phyloP scores from a whole-genome alignment of 1,140 invertebrate species.

The Neodiprion virginianus region DNA sequence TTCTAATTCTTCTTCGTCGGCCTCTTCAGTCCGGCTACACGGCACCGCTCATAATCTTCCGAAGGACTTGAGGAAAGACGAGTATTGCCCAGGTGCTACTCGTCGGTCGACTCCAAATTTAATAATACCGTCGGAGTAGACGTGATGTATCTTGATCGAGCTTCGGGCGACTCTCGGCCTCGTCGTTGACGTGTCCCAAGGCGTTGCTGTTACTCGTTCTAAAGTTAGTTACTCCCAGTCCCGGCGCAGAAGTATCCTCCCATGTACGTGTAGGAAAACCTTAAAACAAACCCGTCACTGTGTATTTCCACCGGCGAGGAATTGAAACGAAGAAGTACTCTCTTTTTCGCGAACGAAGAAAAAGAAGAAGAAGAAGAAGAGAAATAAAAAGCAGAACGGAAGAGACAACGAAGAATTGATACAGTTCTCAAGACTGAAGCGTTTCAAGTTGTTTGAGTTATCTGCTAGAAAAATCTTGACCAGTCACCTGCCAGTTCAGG shows the following conservation, averaged over 20 bases:
- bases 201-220: neutral
- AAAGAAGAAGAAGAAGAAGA: neutral
- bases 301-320: neutral
- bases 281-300: slow-evolving; percentile 2
- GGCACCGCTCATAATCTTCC: neutral
- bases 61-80: neutral
- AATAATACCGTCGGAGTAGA: slow-evolving; percentile 4
- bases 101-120: neutral
- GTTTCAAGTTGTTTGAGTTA: neutral
- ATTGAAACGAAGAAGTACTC: neutral
- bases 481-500: neutral
- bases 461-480: slow-evolving; percentile 2
- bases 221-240: too few relatives aligned
- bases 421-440: neutral
- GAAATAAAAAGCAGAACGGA: neutral
- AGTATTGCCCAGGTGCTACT: neutral
- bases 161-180: neutral
- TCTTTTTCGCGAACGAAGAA: neutral
- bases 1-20: neutral
- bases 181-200: neutral
- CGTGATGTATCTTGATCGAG: slow-evolving; percentile 3
- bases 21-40: neutral
- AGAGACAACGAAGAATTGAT: neutral
- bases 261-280: neutral
- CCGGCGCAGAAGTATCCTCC: neutral